A percentile compares a stretch with the other conserved stretches of the same genome.
Conservation (phyloP, 1,140 invertebrate species). For the Trachymyrmex septentrionalis region DNA sequence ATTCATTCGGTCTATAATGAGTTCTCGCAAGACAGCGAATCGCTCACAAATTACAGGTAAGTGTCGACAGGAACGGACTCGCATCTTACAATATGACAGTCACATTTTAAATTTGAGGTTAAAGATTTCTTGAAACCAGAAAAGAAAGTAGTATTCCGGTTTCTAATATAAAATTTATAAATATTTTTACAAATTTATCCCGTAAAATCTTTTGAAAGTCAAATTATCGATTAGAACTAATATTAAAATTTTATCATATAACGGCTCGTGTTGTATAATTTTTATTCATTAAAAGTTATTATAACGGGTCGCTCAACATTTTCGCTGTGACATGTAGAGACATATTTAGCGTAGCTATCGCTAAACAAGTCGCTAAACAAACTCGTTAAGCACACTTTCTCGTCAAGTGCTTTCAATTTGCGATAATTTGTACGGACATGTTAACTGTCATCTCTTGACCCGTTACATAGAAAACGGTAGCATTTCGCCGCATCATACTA, state of each 20-base stretch:
- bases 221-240: background rate
- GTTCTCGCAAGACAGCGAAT: constrained; percentile 30
- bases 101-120: background rate
- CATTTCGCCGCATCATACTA: background rate
- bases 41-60: constrained; percentile 52
- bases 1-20: constrained; percentile 47
- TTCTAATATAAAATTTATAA: background rate
- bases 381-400: constrained; percentile 22
- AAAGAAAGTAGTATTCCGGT: background rate
- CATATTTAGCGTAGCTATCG: background rate
- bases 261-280: background rate
- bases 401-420: background rate
- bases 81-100: background rate
- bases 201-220: background rate
- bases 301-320: background rate
- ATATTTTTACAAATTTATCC: background rate
- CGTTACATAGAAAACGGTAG: background rate
- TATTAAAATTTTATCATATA: background rate
- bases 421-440: constrained; percentile 1
- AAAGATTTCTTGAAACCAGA: background rate
- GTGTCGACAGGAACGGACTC: constrained; percentile 27
- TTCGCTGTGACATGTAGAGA: background rate
- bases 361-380: constrained; percentile 31
- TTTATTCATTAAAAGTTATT: background rate
- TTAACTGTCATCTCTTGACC: background rate